Base-by-base conservation (phyloP, 2,888 invertebrate species). In the Lepidochrysops patricia region DNA sequence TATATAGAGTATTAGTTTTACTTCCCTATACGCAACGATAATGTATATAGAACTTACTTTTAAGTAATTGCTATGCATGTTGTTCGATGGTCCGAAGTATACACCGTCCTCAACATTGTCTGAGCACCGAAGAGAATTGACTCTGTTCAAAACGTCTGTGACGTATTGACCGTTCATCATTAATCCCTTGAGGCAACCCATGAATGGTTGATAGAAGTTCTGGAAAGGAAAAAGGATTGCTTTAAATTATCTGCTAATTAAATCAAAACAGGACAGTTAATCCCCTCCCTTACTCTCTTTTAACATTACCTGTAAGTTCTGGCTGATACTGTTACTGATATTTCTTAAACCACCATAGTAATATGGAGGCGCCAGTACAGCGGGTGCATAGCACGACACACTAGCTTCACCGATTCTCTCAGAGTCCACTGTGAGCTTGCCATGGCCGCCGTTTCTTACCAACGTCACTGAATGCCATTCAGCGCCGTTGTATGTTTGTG, bases 171-270 rank as follows among this genome's bases (percentile, higher is more conserved):
- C 92, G 72, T 94, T 94, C 85, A 95, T 91, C 76, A 90, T 89
- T 61, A 97, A 91, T 54, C 95, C 94, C 58, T 92, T 92, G 13
- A 98, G 88, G 74, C 98, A 98, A 1, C 98, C 98, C 68, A 92
- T 93, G 80, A 96, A 97, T 32, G 94, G 92, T 54, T 91, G 89
- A 69, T 91, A 92, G 64, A 91, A 89, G 57, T 86, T 90, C 92
- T 92, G 84, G 59, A 67, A 68, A 73, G 5, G 49, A 34, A 35
- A 34, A 4, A 26, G n/a, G 13, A 13, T 15, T 50, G 32, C n/a
- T 60, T 63, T 61, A 60, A 69, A 9, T 34, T 4, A 2, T n/a
- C 13, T 23, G 23, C 4, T 15, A n/a, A n/a, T n/a, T n/a, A n/a
- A n/a, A n/a, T n/a, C n/a, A n/a, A n/a, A n/a, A n/a, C n/a, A n/a